Evolutionary conservation across 2,797 vertebrate genomes (phyloP).

Genomic region (Clarias platycephalus): DNA sequence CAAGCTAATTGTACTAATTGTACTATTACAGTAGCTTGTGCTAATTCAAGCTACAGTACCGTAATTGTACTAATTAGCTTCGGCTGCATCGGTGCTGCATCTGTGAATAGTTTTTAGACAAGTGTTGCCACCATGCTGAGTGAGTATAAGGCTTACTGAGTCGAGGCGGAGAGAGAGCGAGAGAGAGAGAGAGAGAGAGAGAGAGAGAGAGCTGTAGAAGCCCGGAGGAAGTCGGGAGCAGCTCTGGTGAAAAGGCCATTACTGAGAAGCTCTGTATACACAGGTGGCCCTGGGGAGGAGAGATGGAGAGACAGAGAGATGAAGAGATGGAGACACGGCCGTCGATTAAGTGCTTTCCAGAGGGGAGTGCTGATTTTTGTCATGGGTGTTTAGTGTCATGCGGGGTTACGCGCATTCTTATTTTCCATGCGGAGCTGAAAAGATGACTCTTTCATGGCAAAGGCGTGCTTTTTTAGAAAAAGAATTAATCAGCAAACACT

Average conservation of each 20-base stretch:
- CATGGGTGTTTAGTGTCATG: conserved; percentile 47
- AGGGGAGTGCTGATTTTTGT: conserved; percentile 46
- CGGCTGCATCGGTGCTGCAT: conserved; percentile 5
- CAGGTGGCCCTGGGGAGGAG: background rate
- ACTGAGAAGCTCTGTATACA: conserved; percentile 19
- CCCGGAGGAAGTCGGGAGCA: conserved; percentile 2
- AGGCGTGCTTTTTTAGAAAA: background rate
- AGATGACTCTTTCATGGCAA: background rate
- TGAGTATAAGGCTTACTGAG: conserved; percentile 10
- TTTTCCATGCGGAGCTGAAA: conserved; percentile 1
- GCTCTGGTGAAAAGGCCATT: conserved; percentile 27
- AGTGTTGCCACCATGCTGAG: background rate
- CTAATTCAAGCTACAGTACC: background rate
- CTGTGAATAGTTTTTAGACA: conserved; percentile 4
- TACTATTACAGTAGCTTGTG: conserved; percentile 7
- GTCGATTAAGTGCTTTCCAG: conserved; percentile 53
- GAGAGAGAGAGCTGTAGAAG: background rate
- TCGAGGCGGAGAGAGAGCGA: background rate
- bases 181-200: background rate
- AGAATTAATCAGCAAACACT: background rate
- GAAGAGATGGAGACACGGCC: background rate
- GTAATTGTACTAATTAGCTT: no score
- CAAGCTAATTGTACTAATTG: background rate
- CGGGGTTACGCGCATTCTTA: background rate
- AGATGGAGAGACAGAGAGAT: background rate